These are phyloP conservation scores for Hepsetus odoe DNA, from an alignment of 2,113 vertebrate species.

Conservation along the genomic window DNA sequence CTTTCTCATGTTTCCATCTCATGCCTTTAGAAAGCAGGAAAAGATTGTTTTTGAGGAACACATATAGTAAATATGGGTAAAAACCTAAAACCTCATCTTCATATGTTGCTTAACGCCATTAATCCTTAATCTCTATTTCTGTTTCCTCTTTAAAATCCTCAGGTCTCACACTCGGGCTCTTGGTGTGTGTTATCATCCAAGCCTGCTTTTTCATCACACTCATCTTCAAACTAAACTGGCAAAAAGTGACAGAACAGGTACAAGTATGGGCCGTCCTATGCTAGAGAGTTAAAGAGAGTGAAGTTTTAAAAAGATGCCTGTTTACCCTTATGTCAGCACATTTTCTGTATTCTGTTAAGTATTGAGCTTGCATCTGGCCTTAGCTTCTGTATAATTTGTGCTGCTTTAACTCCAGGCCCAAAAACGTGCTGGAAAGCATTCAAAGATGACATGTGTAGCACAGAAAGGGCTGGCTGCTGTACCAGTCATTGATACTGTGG, in stretches of 20 bases:
- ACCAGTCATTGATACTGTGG: conserved; percentile 47
- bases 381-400: not conserved
- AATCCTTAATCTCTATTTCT: not conserved
- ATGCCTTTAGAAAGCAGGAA: not conserved
- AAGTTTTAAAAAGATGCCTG: not conserved
- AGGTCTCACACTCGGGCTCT: conserved; percentile 87
- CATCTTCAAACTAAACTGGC: conserved; percentile 85
- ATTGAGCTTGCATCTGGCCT: not conserved
- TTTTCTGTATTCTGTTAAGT: not conserved
- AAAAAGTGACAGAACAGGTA: conserved; percentile 83
- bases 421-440: conserved; percentile 62
- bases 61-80: not conserved
- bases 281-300: not conserved
- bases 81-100: not conserved
- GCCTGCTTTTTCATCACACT: conserved; percentile 74
- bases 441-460: conserved; percentile 30
- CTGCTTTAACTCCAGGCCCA: conserved; percentile 64
- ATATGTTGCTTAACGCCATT: not conserved
- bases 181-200: conserved; percentile 73
- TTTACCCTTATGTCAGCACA: not conserved
- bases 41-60: no score
- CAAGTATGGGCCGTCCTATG: not conserved
- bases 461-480: conserved; percentile 43
- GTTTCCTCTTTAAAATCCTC: not conserved
- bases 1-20: not conserved